These are phyloP conservation scores for Bradypodion ventrale DNA, from an alignment of 2,797 vertebrate species.

Conservation along the genomic window DNA sequence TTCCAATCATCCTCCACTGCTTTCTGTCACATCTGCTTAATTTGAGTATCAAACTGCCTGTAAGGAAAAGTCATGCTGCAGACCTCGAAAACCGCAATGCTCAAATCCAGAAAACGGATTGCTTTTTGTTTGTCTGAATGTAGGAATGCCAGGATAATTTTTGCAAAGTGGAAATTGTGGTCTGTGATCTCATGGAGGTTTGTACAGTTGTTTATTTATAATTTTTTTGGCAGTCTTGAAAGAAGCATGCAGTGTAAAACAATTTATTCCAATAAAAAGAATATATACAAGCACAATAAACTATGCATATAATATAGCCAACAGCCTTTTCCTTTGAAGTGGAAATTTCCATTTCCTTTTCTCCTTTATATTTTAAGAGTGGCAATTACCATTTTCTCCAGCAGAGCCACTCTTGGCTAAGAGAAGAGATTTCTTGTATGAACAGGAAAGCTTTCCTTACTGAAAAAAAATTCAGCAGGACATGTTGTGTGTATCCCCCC, in stretches of 20 bases:
- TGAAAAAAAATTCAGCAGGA: neutral
- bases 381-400: neutral
- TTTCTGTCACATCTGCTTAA: slow-evolving; percentile 4
- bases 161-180: neutral
- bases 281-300: neutral
- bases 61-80: neutral
- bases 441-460: neutral
- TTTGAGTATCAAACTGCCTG: neutral
- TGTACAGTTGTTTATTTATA: neutral
- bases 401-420: neutral
- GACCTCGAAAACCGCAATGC: neutral
- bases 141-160: neutral
- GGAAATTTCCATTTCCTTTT: too few species aligned
- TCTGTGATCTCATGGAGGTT: neutral
- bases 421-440: too few species aligned
- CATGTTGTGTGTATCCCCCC: neutral
- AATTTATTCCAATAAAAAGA: neutral
- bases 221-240: neutral
- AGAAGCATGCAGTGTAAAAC: neutral
- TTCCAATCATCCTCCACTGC: neutral
- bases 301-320: neutral
- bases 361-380: neutral
- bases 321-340: neutral
- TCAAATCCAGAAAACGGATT: slow-evolving; percentile 9
- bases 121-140: neutral